phyloP scores from a whole-genome alignment of 1,140 invertebrate species.

The Drosophila guanche region DNA sequence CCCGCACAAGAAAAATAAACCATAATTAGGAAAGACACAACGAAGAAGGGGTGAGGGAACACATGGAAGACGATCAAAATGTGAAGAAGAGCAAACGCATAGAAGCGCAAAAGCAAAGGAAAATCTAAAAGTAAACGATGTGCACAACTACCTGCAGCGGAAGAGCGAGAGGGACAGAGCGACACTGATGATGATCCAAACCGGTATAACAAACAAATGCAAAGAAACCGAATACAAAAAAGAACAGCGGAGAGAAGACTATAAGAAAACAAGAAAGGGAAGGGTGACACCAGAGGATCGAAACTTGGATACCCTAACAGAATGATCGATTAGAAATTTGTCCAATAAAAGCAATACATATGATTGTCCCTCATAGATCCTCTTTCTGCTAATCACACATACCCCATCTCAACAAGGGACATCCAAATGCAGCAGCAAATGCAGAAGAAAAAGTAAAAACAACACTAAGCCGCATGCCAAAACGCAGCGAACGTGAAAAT shows the following conservation, averaged over 20 bases:
- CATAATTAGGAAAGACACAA: conserved; percentile 63
- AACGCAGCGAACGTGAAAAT: conserved; percentile 7
- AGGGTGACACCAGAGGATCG: not conserved
- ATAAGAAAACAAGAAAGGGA: conserved; percentile 30
- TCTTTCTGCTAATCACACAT: too few relatives aligned
- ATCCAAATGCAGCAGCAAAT: conserved; percentile 23
- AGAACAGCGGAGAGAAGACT: conserved; percentile 42
- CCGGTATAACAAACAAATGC: conserved; percentile 72
- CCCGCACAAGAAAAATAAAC: conserved; percentile 46
- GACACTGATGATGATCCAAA: conserved; percentile 32
- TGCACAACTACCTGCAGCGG: conserved; percentile 63
- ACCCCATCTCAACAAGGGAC: too few relatives aligned
- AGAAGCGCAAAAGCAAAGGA: conserved; percentile 70
- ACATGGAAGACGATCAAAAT: conserved; percentile 6
- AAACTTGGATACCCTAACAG: too few relatives aligned
- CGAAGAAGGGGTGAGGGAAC: conserved; percentile 14
- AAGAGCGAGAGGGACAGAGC: conserved; percentile 9
- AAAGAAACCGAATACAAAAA: conserved; percentile 48
- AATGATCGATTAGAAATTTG: too few relatives aligned
- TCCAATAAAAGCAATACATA: too few relatives aligned
- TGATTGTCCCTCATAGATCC: too few relatives aligned
- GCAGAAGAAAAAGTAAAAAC: conserved; percentile 24
- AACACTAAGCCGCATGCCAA: conserved; percentile 4
- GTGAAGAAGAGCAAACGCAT: conserved; percentile 35
- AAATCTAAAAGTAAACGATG: conserved; percentile 77